Conservation (phyloP, 2,113 vertebrate species). For the Candoia aspera region DNA sequence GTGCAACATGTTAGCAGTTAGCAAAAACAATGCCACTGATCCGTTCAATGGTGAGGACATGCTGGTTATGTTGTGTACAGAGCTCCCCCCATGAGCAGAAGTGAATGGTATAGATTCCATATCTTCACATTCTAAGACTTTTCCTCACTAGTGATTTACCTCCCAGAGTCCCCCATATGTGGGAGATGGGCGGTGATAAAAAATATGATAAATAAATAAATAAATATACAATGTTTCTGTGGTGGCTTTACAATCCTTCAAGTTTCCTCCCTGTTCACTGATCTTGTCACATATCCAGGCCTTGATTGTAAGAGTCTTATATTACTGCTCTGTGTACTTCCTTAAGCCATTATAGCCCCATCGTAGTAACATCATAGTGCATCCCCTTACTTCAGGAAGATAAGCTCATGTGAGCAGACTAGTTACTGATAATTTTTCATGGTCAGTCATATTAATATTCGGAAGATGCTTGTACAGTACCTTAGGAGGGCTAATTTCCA, state of each 20-base stretch:
- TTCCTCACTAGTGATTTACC: no score
- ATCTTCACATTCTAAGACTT: neutral
- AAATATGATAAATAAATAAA: no score
- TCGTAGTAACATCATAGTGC: neutral
- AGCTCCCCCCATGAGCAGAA: neutral
- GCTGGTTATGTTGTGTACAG: neutral
- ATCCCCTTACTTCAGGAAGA: neutral
- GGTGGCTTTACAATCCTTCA: neutral
- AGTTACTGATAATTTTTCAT: neutral
- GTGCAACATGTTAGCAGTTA: neutral
- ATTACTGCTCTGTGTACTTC: neutral
- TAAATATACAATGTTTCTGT: neutral
- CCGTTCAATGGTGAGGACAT: neutral
- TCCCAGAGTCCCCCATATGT: no score
- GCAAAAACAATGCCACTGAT: neutral
- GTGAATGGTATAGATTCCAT: neutral
- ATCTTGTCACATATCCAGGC: neutral
- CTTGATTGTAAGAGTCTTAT: neutral
- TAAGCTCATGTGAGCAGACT: neutral
- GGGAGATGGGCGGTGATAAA: no score
- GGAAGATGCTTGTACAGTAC: neutral
- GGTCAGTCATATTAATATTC: neutral
- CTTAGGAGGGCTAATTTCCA: neutral
- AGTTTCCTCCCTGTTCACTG: neutral
- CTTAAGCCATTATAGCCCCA: neutral